Conservation (phyloP, 2,113 vertebrate genomes). For the Odocoileus hemionus region DNA sequence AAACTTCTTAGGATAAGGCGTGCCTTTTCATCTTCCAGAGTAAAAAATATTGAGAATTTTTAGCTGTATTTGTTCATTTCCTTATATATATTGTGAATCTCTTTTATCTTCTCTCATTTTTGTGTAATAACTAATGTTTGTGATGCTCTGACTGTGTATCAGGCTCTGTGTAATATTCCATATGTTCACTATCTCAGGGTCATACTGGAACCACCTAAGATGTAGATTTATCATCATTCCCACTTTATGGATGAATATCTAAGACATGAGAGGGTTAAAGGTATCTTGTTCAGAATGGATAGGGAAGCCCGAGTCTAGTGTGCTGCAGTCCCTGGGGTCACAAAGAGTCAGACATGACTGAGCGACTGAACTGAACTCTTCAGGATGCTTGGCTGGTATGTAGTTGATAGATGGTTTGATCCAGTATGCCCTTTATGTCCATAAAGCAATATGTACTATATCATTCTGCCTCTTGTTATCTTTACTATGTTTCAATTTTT, state of each 20-base stretch:
- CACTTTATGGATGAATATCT: background rate
- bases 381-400: background rate
- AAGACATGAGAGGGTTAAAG: background rate
- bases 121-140: background rate
- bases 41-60: background rate
- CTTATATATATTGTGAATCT: background rate
- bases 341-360: background rate
- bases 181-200: background rate
- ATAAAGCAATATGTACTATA: rapidly evolving
- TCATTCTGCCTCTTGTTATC: background rate
- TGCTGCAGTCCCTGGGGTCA: background rate
- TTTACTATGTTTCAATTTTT: background rate
- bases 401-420: background rate
- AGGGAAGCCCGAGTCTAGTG: background rate
- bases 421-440: too few relatives aligned
- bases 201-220: background rate
- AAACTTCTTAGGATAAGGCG: background rate
- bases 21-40: background rate
- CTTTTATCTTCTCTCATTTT: background rate
- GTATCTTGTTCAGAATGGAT: background rate
- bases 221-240: background rate
- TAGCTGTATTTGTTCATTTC: background rate
- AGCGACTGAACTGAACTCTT: background rate
- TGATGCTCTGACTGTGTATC: background rate
- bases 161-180: background rate